Evolutionary conservation across 2,888 invertebrate species (phyloP), one percentile per base, ranked within the genome.

Genomic region (Clistopyga incitator): DNA sequence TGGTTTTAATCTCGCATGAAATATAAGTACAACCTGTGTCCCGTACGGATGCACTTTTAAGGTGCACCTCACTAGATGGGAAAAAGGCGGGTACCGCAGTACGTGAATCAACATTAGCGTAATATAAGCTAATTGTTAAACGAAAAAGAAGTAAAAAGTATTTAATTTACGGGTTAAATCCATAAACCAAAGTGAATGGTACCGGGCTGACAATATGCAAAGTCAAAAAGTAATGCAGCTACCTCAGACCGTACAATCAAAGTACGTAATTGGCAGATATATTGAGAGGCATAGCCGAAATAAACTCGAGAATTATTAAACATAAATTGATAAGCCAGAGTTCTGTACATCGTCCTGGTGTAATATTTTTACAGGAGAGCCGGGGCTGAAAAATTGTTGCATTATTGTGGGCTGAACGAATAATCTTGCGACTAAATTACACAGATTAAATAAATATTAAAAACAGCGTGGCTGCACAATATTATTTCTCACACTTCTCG

Each of bases 101-200:
- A 50, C 23, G 25, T 50, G 13, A 71, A 25, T 78, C 71, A 71
- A 71, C 54, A 47, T 54, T 65, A 47, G 64, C 64, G 54, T 71
- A 59, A 70, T 50, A 70, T n/a, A 71, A 78, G 64, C 78, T 54
- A 54, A 65, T 65, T 78, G 65, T 6, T 18, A 42, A 78, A 71
- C 20, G 18, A 45, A 77, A 45, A 29, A 18, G 11, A 65, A 71
- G 18, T 71, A 38, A 6, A 6, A 52, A 8, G 64, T 65, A 25
- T 34, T 29, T 50, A 18, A 47, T 47, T 47, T 45, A 56, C 38
- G n/a, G n/a, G 18, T 6, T 54, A 70, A 38, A 52, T 78, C 11
- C 8, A 15, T 45, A 42, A n/a, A 42, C 8, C 6, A 59, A 64
- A 18, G 42, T 64, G 20, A 3, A n/a, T 25, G 15, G 15, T n/a